Percentiles rank a stretch among this genome's conserved stretches.
These are phyloP conservation scores for Picathartes gymnocephalus DNA, from an alignment of 2,113 vertebrate genomes.

Conservation along the genomic window DNA sequence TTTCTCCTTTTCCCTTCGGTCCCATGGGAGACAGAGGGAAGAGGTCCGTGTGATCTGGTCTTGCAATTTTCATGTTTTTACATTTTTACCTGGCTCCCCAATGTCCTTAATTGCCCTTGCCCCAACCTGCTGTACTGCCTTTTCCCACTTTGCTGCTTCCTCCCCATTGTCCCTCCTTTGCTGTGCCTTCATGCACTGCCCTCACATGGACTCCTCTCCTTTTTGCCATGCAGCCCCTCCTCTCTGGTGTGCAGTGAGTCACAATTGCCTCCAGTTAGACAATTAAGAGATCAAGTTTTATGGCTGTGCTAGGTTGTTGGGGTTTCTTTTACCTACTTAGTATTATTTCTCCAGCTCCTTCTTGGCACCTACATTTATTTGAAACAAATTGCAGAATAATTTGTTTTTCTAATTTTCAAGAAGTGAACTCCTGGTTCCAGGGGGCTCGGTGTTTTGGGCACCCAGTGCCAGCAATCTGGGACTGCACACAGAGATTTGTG, in stretches of 20 bases:
- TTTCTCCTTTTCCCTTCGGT: not conserved
- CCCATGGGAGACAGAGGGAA: not conserved
- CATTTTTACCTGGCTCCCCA: not conserved
- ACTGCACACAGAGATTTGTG: slow-evolving; percentile 65
- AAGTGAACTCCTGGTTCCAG: slow-evolving; percentile 17
- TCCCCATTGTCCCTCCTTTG: not conserved
- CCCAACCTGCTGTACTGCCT: not conserved
- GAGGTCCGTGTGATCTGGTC: not conserved
- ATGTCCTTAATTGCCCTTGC: not conserved
- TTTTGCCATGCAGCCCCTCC: not conserved
- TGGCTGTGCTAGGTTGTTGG: not conserved
- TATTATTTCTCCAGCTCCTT: slow-evolving; percentile 40
- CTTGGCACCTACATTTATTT: slow-evolving; percentile 63
- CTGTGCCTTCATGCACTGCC: not conserved
- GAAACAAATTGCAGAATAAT: slow-evolving; percentile 57
- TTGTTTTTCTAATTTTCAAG: slow-evolving; percentile 71
- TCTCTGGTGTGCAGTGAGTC: not conserved
- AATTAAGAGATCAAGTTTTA: slow-evolving; percentile 54
- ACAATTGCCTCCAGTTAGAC: slow-evolving; percentile 25
- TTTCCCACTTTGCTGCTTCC: not conserved
- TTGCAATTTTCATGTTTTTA: slow-evolving; percentile 8
- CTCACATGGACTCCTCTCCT: not conserved
- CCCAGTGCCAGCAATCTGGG: slow-evolving; percentile 48
- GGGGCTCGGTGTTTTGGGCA: slow-evolving; percentile 13
- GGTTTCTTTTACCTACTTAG: not conserved